Evolutionary conservation across 2,888 invertebrate genomes (phyloP).

Genomic region (Polydrusus cervinus): DNA sequence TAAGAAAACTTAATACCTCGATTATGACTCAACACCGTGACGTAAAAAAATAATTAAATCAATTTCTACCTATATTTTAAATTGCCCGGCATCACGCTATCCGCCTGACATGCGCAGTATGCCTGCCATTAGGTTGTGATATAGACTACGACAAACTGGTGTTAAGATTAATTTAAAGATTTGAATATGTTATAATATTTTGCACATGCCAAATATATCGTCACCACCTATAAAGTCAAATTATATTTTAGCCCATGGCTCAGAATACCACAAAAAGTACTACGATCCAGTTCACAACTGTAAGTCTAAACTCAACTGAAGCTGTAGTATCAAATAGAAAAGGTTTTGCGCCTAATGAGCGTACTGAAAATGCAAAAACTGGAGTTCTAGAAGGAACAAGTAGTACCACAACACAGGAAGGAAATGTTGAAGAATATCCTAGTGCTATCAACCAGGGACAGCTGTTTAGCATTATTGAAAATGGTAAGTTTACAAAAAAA

Average conservation of each 20-base stretch:
- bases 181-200: too few relatives aligned
- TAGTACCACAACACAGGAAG: slow-evolving; percentile 23
- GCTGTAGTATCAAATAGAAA: background rate
- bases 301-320: background rate
- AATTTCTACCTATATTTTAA: too few relatives aligned
- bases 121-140: too few relatives aligned
- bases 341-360: background rate
- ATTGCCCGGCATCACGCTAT: too few relatives aligned
- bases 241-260: background rate
- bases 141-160: too few relatives aligned
- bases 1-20: too few relatives aligned
- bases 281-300: background rate
- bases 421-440: slow-evolving; percentile 64
- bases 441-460: slow-evolving; percentile 70
- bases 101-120: too few relatives aligned
- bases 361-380: background rate
- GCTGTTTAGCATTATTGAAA: slow-evolving; percentile 70
- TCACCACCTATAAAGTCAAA: too few relatives aligned
- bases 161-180: too few relatives aligned
- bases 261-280: background rate
- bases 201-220: too few relatives aligned
- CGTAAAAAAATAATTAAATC: too few relatives aligned
- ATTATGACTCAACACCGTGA: too few relatives aligned
- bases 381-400: slow-evolving; percentile 1
- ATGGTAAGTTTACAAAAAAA: slow-evolving; percentile 65